Evolutionary conservation across 2,888 invertebrate genomes (phyloP).

Genomic region (Itoplectis maculator): DNA sequence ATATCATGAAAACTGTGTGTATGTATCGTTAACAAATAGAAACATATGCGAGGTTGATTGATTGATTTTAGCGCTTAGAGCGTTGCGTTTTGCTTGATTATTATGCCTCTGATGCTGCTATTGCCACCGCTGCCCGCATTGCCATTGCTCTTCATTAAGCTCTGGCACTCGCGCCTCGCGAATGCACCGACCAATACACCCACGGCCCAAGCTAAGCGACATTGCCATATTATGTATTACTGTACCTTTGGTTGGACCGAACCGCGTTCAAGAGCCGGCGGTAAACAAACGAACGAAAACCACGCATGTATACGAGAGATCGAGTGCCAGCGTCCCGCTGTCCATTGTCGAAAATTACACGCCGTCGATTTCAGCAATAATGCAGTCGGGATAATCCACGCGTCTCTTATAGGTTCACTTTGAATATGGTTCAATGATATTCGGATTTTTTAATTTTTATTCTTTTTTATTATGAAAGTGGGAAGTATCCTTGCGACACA

Average conservation of each 20-base stretch:
- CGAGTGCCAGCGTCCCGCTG: slow-evolving; percentile 18
- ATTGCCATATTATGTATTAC: slow-evolving; percentile 27
- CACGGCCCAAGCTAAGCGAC: slow-evolving; percentile 23
- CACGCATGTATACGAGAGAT: slow-evolving; percentile 38
- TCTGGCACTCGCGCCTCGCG: slow-evolving; percentile 42
- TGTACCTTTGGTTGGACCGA: slow-evolving; percentile 4
- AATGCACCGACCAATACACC: slow-evolving; percentile 41
- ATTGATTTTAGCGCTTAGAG: slow-evolving; percentile 61
- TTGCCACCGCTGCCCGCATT: slow-evolving; percentile 53
- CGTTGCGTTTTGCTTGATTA: slow-evolving; percentile 62
- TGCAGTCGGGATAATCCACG: background rate
- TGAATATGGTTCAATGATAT: background rate
- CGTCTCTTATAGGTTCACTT: background rate
- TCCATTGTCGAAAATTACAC: background rate
- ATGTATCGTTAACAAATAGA: slow-evolving; percentile 10
- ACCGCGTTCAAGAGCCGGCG: background rate
- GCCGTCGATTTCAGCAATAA: background rate
- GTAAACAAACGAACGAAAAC: slow-evolving; percentile 20
- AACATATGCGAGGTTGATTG: slow-evolving; percentile 55
- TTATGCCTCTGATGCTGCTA: slow-evolving; percentile 58
- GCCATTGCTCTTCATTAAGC: slow-evolving; percentile 58
- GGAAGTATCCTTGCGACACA: background rate
- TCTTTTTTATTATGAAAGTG: background rate
- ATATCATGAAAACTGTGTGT: slow-evolving; percentile 21
- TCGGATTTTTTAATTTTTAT: background rate